Conservation (phyloP, 2,113 vertebrate genomes). For the Todiramphus chloris region DNA sequence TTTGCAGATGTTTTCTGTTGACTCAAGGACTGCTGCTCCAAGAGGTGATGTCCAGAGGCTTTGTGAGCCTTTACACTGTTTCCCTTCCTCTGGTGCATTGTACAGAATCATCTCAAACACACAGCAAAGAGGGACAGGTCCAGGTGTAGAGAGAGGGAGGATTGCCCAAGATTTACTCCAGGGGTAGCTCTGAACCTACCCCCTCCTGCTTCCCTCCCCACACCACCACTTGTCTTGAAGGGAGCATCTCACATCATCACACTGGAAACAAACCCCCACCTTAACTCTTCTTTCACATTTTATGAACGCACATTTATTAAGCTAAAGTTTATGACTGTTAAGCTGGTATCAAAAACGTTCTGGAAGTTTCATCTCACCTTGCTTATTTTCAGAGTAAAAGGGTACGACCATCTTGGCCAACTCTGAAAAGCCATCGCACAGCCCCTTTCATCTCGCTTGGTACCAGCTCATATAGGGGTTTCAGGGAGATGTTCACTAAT, state of each 20-base stretch:
- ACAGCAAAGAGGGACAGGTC: no score
- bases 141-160: background rate
- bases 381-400: background rate
- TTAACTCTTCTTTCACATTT: background rate
- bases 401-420: background rate
- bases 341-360: background rate
- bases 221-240: background rate
- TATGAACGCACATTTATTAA: background rate
- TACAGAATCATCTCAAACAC: background rate
- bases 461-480: accelerated
- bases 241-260: background rate
- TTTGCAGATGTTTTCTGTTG: background rate
- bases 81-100: background rate
- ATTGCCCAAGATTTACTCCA: background rate
- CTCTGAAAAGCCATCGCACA: background rate
- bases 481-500: background rate
- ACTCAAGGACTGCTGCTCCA: background rate
- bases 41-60: background rate
- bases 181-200: background rate
- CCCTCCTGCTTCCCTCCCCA: background rate
- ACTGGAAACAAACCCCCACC: background rate
- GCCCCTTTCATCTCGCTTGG: background rate
- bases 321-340: background rate
- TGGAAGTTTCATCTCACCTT: background rate
- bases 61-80: accelerated